These are phyloP conservation scores for Drosophila nr. fundita DNA, from an alignment of 2,888 invertebrate genomes.

Conservation along the genomic window DNA sequence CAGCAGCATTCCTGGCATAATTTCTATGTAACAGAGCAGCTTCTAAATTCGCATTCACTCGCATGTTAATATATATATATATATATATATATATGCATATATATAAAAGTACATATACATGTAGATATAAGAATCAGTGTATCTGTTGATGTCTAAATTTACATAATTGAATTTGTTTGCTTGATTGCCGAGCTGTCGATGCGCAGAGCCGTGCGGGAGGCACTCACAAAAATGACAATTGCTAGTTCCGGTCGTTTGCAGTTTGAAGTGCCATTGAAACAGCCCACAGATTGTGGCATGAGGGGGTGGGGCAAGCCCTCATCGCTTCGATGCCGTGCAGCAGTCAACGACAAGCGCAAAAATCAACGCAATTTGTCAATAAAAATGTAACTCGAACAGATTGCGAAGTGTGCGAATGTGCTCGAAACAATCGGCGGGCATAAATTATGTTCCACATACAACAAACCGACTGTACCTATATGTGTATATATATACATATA, in stretches of 20 bases:
- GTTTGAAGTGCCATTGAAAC: constrained; percentile 79
- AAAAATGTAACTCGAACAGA: constrained; percentile 82
- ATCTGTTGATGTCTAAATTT: constrained; percentile 82
- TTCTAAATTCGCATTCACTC: constrained; percentile 22
- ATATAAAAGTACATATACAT: constrained; percentile 17
- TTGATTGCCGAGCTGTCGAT: constrained; percentile 84
- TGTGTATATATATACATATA: neutral
- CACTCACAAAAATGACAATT: constrained; percentile 82
- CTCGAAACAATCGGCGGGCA: constrained; percentile 78
- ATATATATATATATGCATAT: constrained; percentile 5
- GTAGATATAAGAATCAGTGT: constrained; percentile 23
- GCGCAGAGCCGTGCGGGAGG: constrained; percentile 65
- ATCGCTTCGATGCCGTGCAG: constrained; percentile 39
- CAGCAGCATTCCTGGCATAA: constrained; percentile 73
- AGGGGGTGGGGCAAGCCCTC: constrained; percentile 35
- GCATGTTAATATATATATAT: neutral
- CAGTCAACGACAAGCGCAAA: constrained; percentile 69
- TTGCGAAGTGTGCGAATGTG: constrained; percentile 81
- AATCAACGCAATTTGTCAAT: constrained; percentile 84
- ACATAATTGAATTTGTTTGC: constrained; percentile 85
- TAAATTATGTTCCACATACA: constrained; percentile 67
- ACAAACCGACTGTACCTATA: constrained; percentile 7
- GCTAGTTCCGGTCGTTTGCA: constrained; percentile 83
- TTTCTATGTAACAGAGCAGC: constrained; percentile 51
- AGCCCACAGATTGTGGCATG: constrained; percentile 40